A percentile compares a stretch with the other conserved stretches of the same genome.
Evolutionary conservation across 2,113 vertebrate species (phyloP).

Genomic region (Rousettus leschenaultii): DNA sequence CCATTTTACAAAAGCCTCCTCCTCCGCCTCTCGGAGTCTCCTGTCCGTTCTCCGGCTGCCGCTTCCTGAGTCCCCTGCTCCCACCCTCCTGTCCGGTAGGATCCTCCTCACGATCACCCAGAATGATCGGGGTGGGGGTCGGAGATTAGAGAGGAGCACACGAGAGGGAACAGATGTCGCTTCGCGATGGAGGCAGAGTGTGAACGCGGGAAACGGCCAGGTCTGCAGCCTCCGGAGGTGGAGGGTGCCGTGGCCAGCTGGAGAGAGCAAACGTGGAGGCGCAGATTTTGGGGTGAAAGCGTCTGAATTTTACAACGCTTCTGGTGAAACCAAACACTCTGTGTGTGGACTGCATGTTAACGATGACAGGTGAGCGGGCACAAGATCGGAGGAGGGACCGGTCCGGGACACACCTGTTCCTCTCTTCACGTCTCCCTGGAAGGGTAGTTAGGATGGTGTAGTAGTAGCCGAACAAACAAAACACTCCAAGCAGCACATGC

Average conservation of each 20-base stretch:
- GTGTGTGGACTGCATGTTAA: fast-evolving
- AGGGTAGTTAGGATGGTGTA: background rate
- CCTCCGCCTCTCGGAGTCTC: background rate
- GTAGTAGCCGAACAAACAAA: background rate
- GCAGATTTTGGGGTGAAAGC: background rate
- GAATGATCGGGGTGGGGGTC: background rate
- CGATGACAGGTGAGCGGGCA: background rate
- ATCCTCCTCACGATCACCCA: background rate
- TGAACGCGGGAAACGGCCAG: background rate
- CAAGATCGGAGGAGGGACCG: fast-evolving
- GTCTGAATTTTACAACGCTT: background rate
- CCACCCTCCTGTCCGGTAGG: background rate
- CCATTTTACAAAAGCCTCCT: background rate
- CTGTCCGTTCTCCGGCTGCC: fast-evolving
- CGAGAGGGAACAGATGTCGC: background rate
- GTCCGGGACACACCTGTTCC: background rate
- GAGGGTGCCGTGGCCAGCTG: background rate
- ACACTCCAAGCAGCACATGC: background rate
- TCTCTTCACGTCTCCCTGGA: background rate
- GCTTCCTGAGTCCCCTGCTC: fast-evolving
- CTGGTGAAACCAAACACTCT: background rate
- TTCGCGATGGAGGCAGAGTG: background rate
- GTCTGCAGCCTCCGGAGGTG: background rate
- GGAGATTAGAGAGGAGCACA: background rate
- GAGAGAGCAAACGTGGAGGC: background rate